Evolutionary conservation across 2,797 vertebrate genomes (phyloP), one percentile per base, ranked within the genome.

Genomic region (Amphiprion clarkii): DNA sequence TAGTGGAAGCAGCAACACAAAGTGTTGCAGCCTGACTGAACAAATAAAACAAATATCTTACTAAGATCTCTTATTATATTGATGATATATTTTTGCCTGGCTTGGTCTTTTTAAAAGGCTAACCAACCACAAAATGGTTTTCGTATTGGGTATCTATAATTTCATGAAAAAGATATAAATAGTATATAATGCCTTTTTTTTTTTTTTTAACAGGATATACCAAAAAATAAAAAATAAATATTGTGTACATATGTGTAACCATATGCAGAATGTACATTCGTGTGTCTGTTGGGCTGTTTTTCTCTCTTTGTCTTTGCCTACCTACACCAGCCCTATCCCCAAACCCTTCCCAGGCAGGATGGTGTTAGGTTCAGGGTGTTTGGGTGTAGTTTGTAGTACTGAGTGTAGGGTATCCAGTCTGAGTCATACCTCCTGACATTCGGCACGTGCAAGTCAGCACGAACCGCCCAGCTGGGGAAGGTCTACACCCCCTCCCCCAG

Each of bases 401-500:
- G 31, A 72, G 79, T 81, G 85, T 85, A 67, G 60, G 49, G 80
- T 90, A 84, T 88, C 90, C 79, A 82, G 70, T 85, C 84, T 92
- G 91, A 93, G 86, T 93, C 90, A 93, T 90, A 89, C 83, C 86
- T 87, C 85, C 89, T 91, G 91, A 90, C 94, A 94, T 89, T 84
- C 39, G 86, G 93, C 95, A 95, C 94, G 93, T 96, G 95, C 93
- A 93, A 93, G 93, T 91, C 90, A 89, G 90, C 94, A 95, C 89
- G 89, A 93, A 93, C 49, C 68, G 59, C 89, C 86, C 93, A 94
- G 94, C 93, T 94, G 94, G 88, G 89, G 79, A 73, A 81, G 71
- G 71, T 65, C 80, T 39, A 61, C 57, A 62, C 67, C 62, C 39
- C 61, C 53, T 4, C 21, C 48, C 27, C 62, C 57, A 62, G 66